Base-by-base conservation (phyloP, 2,113 vertebrate genomes). In the Nicator chloris region DNA sequence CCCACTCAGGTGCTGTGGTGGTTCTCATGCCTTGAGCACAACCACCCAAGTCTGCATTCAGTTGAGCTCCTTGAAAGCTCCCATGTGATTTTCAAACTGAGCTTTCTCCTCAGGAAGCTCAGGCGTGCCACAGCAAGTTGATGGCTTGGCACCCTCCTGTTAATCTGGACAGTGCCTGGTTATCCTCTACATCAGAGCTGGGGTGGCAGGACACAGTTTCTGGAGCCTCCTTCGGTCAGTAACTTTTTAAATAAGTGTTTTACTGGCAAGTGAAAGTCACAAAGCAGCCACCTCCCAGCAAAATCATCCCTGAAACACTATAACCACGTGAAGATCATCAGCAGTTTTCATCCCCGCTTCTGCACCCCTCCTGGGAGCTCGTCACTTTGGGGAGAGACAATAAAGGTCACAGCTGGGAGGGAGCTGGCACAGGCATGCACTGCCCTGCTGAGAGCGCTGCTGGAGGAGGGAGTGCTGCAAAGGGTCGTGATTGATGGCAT, bases 21-120 rank as follows among this genome's bases (percentile, higher is more conserved):
- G 28, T 44, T 0, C 0, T 77, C 28, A 3, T 0, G 2, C 30
- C 82, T 54, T 4, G 8, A 44, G 37, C 27, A 30, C 45, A 54
- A 2, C 21, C 16, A 18, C 24, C 4, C 4, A 7, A 33, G 3
- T 15, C 31, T 44, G 57, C 45, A 5, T 69, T 51, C 10, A 11
- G 8, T 6, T 78, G 30, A 77, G 69, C 40, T 27, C 1, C 39
- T 18, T 56, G 45, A 39, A 72, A 72, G 30, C 15, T 89, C 27
- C 12, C 39, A 6, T 0, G 0, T 50, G 56, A 24, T 57, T 84
- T 86, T 73, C 35, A 56, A 64, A 33, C 7, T 0, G 8, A 68
- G 37, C 9, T 51, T 84, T 56, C 54, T 64, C 16, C 68, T 76
- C 28, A 56, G 28, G 8, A 23, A 53, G 13, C 21, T 51, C 51